Evolutionary conservation across 1,140 invertebrate species (phyloP), one percentile per base, ranked within the genome.

Genomic region (Diachasmimorpha longicaudata): DNA sequence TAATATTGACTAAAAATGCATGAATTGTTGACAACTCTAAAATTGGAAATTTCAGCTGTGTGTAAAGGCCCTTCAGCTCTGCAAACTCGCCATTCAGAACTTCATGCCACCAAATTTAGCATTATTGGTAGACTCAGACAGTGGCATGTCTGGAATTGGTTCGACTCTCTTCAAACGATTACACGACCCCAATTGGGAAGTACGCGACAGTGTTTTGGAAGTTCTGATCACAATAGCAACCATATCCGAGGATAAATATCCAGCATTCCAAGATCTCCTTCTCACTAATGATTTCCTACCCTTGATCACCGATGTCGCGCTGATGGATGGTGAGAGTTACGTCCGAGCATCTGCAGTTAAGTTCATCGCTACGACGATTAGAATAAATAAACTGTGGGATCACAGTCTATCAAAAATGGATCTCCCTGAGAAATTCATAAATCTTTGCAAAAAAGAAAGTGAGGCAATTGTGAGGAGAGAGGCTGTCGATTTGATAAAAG

Each of bases 401-500:
- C 83, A 90, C 19, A 88, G 91, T 23, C 86, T 94, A 0, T 89
- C 89, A 42, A 89, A 89, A 78, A 85, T 92, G 16, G 89, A 93
- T 83, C 84, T 95, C 80, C 88, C 91, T 72, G 88, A 92, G 72
- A 90, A 91, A 81, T 87, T 93, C 36, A 86, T 94, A 25, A 82
- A 87, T 44, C 88, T 94, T 52, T 81, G 95, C 0, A 85, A 90
- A n/a, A 86, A 91, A 11, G 94, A 95, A 79, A 92, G 90, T 55
- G 94, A 96, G 87, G 94, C 92, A 1, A 91, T 95, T 52, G 94
- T 95, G 0, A 90, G 94, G 42, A 91, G 91, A 52, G 94, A 95
- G 84, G 93, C 93, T 0, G 91, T 93, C 19, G 86, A 87, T 21
- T 89, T 94, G 1, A 88, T 95, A 0, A 91, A 89, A 63, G 91